phyloP scores from a whole-genome alignment of 2,888 invertebrate genomes.

The Tryphoninae sp. region DNA sequence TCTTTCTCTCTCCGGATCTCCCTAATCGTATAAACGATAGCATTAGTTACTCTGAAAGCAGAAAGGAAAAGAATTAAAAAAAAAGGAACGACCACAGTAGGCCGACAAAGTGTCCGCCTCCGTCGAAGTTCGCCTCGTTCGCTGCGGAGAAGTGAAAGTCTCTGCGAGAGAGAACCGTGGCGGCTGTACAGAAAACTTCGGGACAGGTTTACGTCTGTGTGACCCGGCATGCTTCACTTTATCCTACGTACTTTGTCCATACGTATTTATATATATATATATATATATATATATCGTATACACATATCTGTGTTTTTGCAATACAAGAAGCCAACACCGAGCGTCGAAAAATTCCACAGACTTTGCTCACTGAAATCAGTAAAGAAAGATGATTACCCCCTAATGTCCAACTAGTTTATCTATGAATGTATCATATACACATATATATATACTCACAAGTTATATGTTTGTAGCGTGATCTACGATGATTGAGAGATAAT shows the following conservation, averaged over 20 bases:
- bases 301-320: background rate
- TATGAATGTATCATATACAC: background rate
- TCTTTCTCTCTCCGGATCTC: constrained; percentile 2
- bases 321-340: constrained; percentile 24
- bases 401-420: constrained; percentile 2
- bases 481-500: constrained; percentile 13
- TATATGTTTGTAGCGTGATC: background rate
- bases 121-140: constrained; percentile 61
- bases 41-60: constrained; percentile 37
- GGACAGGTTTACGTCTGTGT: constrained; percentile 60
- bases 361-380: background rate
- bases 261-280: background rate
- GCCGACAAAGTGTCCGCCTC: constrained; percentile 63
- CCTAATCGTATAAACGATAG: constrained; percentile 14
- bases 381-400: constrained; percentile 1
- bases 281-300: background rate
- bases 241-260: background rate
- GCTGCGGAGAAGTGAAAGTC: constrained; percentile 62
- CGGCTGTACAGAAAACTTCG: constrained; percentile 44
- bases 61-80: constrained; percentile 14
- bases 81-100: constrained; percentile 29
- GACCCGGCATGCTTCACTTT: constrained; percentile 37
- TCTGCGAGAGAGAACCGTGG: background rate
- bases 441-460: too few relatives aligned
- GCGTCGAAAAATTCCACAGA: constrained; percentile 33